Conservation (phyloP, 2,113 vertebrate species). For the Pedetes capensis region DNA sequence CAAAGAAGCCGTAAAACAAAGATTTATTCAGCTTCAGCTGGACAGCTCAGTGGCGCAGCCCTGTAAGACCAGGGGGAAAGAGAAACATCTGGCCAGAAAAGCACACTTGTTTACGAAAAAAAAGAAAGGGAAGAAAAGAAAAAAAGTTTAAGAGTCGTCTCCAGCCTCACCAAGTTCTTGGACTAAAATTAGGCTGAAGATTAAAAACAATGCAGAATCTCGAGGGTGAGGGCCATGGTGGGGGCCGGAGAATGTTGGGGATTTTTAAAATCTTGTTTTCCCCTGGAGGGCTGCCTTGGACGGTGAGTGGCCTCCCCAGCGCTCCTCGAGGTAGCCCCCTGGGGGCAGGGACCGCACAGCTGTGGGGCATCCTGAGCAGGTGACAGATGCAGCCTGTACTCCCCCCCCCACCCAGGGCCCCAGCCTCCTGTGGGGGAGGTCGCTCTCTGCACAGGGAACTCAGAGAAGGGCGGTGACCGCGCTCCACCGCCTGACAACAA, state of each 20-base stretch:
- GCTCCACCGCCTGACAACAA: neutral
- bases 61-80: slow-evolving; percentile 76
- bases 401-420: too few species aligned
- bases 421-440: neutral
- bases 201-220: slow-evolving; percentile 74
- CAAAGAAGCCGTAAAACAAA: slow-evolving; percentile 84
- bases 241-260: slow-evolving; percentile 61
- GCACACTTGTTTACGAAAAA: slow-evolving; percentile 77
- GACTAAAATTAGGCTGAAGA: slow-evolving; percentile 75
- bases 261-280: slow-evolving; percentile 73
- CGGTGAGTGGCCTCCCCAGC: neutral
- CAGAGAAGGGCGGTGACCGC: neutral
- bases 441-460: neutral
- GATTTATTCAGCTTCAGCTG: slow-evolving; percentile 82
- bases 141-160: slow-evolving; percentile 62
- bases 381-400: neutral
- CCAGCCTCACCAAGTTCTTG: slow-evolving; percentile 73
- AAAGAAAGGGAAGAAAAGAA: neutral
- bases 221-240: neutral
- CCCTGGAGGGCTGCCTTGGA: neutral
- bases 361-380: slow-evolving; percentile 13
- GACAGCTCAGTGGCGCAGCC: slow-evolving; percentile 78
- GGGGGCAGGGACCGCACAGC: neutral
- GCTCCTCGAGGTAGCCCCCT: slow-evolving; percentile 15
- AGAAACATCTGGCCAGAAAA: slow-evolving; percentile 80